A percentile compares a stretch with the other conserved stretches of the same genome.
phyloP scores from a whole-genome alignment of 1,140 invertebrate genomes.

The Diabrotica virgifera region DNA sequence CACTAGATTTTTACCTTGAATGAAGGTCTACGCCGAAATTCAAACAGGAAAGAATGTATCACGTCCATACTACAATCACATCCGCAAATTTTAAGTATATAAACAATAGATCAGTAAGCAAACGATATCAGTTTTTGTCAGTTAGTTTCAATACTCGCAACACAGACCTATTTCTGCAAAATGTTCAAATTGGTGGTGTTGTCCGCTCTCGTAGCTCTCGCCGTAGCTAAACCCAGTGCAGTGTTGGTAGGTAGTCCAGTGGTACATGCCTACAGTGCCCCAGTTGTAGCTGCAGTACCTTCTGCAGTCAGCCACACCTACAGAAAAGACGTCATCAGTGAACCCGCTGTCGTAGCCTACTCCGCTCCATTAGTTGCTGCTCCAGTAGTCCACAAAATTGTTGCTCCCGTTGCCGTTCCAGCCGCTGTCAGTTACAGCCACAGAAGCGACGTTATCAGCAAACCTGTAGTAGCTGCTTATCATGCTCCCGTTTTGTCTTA shows the following conservation, averaged over 20 bases:
- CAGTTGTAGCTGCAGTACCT: constrained; percentile 16
- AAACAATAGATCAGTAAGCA: too few relatives aligned
- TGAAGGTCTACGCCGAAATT: too few relatives aligned
- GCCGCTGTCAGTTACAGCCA: constrained; percentile 25
- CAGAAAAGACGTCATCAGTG: constrained; percentile 27
- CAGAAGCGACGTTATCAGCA: constrained; percentile 28
- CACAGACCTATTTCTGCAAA: constrained; percentile 33
- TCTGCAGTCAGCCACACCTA: constrained; percentile 24
- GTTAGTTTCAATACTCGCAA: constrained; percentile 32
- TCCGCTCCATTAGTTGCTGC: constrained; percentile 20
- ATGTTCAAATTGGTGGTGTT: constrained; percentile 41
- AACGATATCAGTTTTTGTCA: constrained; percentile 25
- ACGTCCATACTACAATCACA: too few relatives aligned
- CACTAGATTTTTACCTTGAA: too few relatives aligned
- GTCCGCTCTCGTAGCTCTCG: constrained; percentile 32
- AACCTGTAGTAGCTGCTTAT: constrained; percentile 20
- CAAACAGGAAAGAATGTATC: too few relatives aligned
- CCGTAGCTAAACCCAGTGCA: constrained; percentile 29
- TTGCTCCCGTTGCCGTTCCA: constrained; percentile 21
- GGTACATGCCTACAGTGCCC: background rate
- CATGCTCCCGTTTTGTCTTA: constrained; percentile 14
- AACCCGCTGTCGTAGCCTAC: constrained; percentile 17
- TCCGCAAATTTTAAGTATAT: too few relatives aligned
- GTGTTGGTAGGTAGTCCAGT: constrained; percentile 9
- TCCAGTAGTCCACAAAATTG: background rate